Conservation (phyloP, 2,113 vertebrate genomes). For the Antennarius striatus region DNA sequence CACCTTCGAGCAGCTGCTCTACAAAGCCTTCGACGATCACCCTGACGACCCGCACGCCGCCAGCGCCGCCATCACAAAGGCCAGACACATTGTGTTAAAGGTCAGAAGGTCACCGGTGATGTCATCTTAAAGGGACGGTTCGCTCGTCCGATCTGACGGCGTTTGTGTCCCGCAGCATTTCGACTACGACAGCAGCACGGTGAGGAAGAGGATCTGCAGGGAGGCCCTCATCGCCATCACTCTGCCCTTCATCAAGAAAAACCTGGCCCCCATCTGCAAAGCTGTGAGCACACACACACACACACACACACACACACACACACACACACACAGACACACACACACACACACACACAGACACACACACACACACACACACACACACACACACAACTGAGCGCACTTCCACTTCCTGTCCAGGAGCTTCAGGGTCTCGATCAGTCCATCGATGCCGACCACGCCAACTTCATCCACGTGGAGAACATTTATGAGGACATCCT, state of each 20-base stretch:
- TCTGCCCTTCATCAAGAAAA: slow-evolving; percentile 88
- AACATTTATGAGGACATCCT: slow-evolving; percentile 91
- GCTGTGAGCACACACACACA: slow-evolving; percentile 72
- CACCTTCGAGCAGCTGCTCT: slow-evolving; percentile 87
- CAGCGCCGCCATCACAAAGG: slow-evolving; percentile 81
- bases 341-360: too few relatives aligned
- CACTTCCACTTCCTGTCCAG: slow-evolving; percentile 60
- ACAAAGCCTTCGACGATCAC: slow-evolving; percentile 76
- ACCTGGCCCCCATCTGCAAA: slow-evolving; percentile 83
- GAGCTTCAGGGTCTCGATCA: slow-evolving; percentile 86
- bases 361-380: too few relatives aligned
- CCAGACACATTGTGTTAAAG: slow-evolving; percentile 89
- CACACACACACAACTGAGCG: too few relatives aligned
- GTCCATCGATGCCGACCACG: slow-evolving; percentile 84
- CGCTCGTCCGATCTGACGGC: background rate
- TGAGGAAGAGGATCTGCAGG: slow-evolving; percentile 91
- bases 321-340: too few relatives aligned
- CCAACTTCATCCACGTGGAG: slow-evolving; percentile 87
- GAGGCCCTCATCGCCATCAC: slow-evolving; percentile 88
- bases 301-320: background rate
- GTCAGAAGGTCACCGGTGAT: slow-evolving; percentile 64
- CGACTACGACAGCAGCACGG: slow-evolving; percentile 92
- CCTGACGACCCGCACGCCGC: slow-evolving; percentile 58
- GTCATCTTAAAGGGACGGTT: too few relatives aligned
- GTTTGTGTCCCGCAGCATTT: slow-evolving; percentile 85